Conservation (phyloP, 2,888 invertebrate genomes). For the Thysanoteuthis rhombus region DNA sequence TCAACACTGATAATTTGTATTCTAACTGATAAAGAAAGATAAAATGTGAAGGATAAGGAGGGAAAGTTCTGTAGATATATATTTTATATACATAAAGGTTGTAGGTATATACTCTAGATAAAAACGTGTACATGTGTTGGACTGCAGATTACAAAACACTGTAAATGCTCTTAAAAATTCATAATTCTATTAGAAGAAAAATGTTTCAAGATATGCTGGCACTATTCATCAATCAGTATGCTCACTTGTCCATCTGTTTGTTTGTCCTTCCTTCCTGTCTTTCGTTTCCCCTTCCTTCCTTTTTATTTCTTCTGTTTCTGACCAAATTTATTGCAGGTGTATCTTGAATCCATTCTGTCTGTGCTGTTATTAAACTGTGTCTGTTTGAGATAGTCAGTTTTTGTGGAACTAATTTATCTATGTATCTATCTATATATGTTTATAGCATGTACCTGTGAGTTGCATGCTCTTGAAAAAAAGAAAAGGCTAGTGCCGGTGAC, state of each 20-base stretch:
- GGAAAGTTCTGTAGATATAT: background rate
- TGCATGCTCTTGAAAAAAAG: background rate
- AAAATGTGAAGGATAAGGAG: no score
- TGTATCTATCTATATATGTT: background rate
- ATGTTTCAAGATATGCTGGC: background rate
- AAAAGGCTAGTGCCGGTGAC: background rate
- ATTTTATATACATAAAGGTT: no score
- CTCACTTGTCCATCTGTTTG: background rate
- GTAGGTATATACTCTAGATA: background rate
- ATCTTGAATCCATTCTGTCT: background rate
- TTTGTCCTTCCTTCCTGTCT: no score
- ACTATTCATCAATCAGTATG: background rate
- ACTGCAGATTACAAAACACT: background rate
- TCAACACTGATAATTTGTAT: no score
- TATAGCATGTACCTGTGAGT: background rate
- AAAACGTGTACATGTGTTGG: background rate
- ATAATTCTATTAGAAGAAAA: background rate
- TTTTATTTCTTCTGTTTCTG: background rate
- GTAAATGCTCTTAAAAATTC: background rate
- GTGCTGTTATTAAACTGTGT: background rate
- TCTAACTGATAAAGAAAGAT: no score
- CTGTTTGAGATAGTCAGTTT: background rate
- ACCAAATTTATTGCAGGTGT: background rate
- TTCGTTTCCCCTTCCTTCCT: background rate
- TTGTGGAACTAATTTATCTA: background rate